A percentile compares a stretch with the other conserved stretches of the same genome.
These are phyloP conservation scores for Sycophila texana DNA, from an alignment of 2,888 invertebrate species.

Conservation along the genomic window DNA sequence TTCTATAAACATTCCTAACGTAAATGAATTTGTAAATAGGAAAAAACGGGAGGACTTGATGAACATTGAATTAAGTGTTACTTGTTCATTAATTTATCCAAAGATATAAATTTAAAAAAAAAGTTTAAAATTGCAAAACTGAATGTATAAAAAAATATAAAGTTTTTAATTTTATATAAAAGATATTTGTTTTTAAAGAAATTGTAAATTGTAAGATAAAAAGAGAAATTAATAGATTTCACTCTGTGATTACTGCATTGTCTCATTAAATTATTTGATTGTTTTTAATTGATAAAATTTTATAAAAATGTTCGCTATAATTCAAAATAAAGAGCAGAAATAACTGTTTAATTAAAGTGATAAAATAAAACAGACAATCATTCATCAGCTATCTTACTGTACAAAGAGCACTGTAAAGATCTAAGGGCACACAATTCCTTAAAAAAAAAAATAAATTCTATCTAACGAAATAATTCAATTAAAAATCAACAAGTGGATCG, in stretches of 20 bases:
- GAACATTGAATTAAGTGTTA: constrained; percentile 22
- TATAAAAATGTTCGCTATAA: neutral
- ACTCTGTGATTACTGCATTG: neutral
- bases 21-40: constrained; percentile 43
- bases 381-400: no score
- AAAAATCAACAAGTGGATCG: no score
- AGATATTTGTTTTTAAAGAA: neutral
- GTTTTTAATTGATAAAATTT: neutral
- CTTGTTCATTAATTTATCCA: constrained; percentile 38
- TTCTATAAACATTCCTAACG: constrained; percentile 73
- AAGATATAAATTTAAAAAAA: constrained; percentile 29
- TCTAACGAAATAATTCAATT: no score
- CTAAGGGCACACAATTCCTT: no score
- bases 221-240: neutral
- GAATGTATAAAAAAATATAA: constrained; percentile 1
- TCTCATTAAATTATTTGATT: neutral
- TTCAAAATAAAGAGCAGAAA: neutral
- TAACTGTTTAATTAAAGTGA: no score
- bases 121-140: constrained; percentile 17
- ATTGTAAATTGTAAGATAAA: constrained; percentile 14
- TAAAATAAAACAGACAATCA: no score
- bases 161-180: constrained; percentile 36
- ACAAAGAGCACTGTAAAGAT: no score
- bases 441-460: no score
- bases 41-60: constrained; percentile 7